Conservation (phyloP, 1,140 invertebrate species). For the Venustaconcha ellipsiformis region DNA sequence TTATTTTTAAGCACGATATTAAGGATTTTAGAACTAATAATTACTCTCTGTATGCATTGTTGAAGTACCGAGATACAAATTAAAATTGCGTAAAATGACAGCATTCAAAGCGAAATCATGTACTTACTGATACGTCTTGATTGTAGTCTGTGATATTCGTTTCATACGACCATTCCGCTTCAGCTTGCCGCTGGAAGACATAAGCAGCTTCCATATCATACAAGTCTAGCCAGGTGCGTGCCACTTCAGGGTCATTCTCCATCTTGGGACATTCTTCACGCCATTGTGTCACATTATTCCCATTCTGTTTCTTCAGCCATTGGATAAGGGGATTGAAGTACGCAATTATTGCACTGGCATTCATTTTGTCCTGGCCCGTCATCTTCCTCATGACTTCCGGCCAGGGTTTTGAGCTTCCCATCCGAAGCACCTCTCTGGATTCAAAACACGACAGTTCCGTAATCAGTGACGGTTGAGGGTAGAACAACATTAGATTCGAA, state of each 20-base stretch:
- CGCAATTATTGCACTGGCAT: constrained; percentile 74
- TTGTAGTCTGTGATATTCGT: constrained; percentile 58
- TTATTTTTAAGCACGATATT: too few species aligned
- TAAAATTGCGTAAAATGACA: too few species aligned
- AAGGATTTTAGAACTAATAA: too few species aligned
- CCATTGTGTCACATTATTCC: constrained; percentile 13
- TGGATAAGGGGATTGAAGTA: constrained; percentile 78
- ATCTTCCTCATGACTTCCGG: constrained; percentile 82
- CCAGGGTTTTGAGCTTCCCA: constrained; percentile 86
- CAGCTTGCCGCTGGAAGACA: constrained; percentile 9
- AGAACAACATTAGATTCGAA: neutral
- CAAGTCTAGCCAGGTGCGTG: constrained; percentile 11
- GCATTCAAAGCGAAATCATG: too few species aligned
- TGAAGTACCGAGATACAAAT: too few species aligned
- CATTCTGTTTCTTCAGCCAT: constrained; percentile 84
- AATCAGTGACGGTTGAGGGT: too few species aligned
- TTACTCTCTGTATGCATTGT: too few species aligned
- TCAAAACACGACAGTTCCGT: constrained; percentile 68
- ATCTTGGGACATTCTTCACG: constrained; percentile 23
- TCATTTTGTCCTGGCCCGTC: constrained; percentile 82
- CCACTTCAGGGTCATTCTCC: constrained; percentile 8
- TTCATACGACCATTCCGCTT: constrained; percentile 43
- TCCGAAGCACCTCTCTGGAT: constrained; percentile 79
- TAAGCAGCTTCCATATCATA: constrained; percentile 33
- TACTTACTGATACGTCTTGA: constrained; percentile 35